Evolutionary conservation across 92 coral and sea anemone genomes (phyloP).

Genomic region (Parazoanthus atlanticus): DNA sequence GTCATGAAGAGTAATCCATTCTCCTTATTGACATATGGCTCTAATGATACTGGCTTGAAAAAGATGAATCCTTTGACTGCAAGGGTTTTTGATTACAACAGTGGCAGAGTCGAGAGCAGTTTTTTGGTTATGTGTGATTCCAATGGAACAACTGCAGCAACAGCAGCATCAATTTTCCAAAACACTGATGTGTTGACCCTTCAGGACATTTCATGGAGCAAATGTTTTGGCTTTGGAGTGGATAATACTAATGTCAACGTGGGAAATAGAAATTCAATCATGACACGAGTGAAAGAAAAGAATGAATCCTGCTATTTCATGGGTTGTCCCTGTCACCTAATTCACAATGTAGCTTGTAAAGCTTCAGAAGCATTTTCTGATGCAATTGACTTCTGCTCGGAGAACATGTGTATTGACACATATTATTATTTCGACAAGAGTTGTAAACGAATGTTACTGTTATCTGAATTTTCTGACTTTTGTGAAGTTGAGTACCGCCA

Average conservation of each 20-base stretch:
- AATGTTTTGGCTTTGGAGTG: constrained; percentile 55
- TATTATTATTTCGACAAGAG: constrained; percentile 52
- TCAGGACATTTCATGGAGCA: constrained; percentile 47
- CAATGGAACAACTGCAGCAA: constrained; percentile 42
- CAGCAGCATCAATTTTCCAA: constrained; percentile 47
- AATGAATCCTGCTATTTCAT: constrained; percentile 58
- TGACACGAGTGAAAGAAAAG: constrained; percentile 50
- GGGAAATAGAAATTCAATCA: constrained; percentile 57
- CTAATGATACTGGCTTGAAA: constrained; percentile 52
- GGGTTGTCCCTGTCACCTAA: constrained; percentile 62
- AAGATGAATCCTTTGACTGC: constrained; percentile 56
- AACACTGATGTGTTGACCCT: constrained; percentile 34
- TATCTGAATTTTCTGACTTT: constrained; percentile 28
- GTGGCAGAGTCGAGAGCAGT: constrained; percentile 45
- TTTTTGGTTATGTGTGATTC: constrained; percentile 53
- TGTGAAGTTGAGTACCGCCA: constrained; percentile 40
- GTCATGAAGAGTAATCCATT: constrained; percentile 24
- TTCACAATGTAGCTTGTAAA: constrained; percentile 57
- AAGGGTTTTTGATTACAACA: constrained; percentile 25
- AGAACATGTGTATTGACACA: constrained; percentile 28
- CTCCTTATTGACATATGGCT: constrained; percentile 44
- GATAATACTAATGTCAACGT: constrained; percentile 50
- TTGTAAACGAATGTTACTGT: constrained; percentile 22
- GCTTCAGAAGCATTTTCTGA: constrained; percentile 57
- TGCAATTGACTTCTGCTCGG: constrained; percentile 33